Conservation (phyloP, 2,113 vertebrate genomes). For the Neopipo cinnamomea region DNA sequence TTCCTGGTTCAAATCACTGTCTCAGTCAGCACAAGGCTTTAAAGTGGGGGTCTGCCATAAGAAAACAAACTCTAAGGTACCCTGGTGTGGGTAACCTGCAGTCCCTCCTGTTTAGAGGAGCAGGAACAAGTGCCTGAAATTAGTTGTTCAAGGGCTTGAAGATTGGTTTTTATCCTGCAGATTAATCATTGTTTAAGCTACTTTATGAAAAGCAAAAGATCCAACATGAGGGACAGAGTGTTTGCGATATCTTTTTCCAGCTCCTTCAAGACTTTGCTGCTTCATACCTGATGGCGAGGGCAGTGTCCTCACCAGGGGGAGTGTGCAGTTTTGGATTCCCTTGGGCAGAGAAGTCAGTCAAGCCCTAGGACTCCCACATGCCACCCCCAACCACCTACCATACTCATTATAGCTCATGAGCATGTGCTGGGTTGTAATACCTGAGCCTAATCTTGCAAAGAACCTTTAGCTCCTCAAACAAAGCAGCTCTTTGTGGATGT, state of each 20-base stretch:
- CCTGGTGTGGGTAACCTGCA: neutral
- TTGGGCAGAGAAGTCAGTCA: neutral
- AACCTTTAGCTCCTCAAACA: slow-evolving; percentile 26
- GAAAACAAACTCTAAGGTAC: neutral
- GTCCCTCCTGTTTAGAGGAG: neutral
- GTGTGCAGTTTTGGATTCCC: neutral
- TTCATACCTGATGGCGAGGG: neutral
- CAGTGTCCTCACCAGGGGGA: neutral
- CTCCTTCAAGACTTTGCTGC: neutral
- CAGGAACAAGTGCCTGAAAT: neutral
- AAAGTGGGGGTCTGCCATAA: neutral
- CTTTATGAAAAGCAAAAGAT: neutral
- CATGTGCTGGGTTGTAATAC: neutral
- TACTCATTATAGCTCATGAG: neutral
- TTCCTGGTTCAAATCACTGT: neutral
- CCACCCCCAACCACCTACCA: neutral
- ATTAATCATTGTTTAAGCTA: neutral
- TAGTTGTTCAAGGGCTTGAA: neutral
- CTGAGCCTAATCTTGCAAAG: slow-evolving; percentile 8
- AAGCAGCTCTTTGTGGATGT: slow-evolving; percentile 54
- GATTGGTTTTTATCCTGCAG: neutral
- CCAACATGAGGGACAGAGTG: neutral
- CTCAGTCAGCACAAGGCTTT: neutral
- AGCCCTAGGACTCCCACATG: neutral
- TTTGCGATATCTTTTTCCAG: neutral